Evolutionary conservation across 2,888 invertebrate species (phyloP), one percentile per base, ranked within the genome.

Genomic region (Glyphotaelius pellucidus): DNA sequence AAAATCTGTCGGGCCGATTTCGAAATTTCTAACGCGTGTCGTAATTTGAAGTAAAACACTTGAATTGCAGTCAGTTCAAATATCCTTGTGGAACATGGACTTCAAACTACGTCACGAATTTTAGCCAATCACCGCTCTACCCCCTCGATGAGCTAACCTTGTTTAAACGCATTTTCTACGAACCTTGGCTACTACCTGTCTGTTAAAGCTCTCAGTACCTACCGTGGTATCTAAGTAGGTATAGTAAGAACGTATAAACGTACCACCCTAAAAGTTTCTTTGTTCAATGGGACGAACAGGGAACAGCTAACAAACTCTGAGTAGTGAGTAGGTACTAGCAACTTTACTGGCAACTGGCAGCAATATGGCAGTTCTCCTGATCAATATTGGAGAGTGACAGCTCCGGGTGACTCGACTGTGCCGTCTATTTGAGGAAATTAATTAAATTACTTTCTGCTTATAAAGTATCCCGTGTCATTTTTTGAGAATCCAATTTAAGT

Each of bases 401-500:
- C 67, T 90, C 52, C 79, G 19, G 25, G 35, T 1, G n/a, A 67
- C 67, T 67, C 67, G 67, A 5, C 67, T 67, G 67, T 67, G 67
- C 67, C 88, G 15, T 79, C 88, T 90, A 38, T 52, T 83, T 52
- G 84, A 67, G 52, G 83, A 90, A 84, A 90, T 90, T 90, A 90
- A 90, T 90, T 90, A 90, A 90, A 90, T 90, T 90, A 83, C 67
- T 84, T 90, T 90, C 84, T 35, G 47, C 86, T 89, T 89, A 86
- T 86, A 32, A 79, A 89, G 88, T 38, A 25, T 89, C 88, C 79
- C 31, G 79, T 89, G 88, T 79, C 88, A 89, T 89, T 79, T 89
- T 79, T 89, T 32, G 32, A 79, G 79, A 88, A 35, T 25, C 88
- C 80, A 89, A 89, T 89, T 89, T 89, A 80, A 80, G 79, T 89